Percentiles rank a stretch among this genome's conserved stretches.
phyloP scores from a whole-genome alignment of 2,797 vertebrate species.

The Pseudochromis fuscus region DNA sequence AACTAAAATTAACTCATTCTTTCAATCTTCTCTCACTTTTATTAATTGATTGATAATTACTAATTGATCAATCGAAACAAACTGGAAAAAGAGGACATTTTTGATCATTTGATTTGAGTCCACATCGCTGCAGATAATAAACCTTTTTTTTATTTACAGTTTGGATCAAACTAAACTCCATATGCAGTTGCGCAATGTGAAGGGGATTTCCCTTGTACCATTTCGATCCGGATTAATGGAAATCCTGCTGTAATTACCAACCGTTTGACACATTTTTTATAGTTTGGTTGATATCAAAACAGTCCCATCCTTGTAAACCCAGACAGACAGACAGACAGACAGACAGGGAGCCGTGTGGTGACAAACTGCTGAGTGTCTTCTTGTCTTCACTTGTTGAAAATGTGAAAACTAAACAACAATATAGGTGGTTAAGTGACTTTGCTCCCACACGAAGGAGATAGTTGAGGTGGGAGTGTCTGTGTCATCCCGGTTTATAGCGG shows the following conservation, averaged over 20 bases:
- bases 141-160: not conserved
- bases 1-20: not conserved
- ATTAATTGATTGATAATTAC: not conserved
- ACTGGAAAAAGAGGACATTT: not conserved
- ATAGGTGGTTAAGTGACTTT: constrained; percentile 19
- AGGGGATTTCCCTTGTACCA: not conserved
- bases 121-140: not conserved
- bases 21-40: not conserved
- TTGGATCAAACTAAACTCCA: not conserved
- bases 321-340: no score
- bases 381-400: constrained; percentile 54
- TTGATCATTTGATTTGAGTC: not conserved
- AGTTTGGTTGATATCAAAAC: constrained; percentile 1
- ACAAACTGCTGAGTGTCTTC: constrained; percentile 23
- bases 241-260: constrained; percentile 1
- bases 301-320: not conserved
- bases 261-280: constrained; percentile 2
- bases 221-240: constrained; percentile 29
- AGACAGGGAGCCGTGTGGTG: not conserved
- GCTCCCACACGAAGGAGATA: constrained; percentile 30
- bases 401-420: constrained; percentile 29
- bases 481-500: not conserved
- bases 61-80: not conserved
- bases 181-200: not conserved
- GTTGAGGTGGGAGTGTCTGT: constrained; percentile 32